Percentiles rank a stretch among this genome's conserved stretches.
These are phyloP conservation scores for Dorcus parallelipipedus DNA, from an alignment of 2,888 invertebrate genomes.

Conservation along the genomic window DNA sequence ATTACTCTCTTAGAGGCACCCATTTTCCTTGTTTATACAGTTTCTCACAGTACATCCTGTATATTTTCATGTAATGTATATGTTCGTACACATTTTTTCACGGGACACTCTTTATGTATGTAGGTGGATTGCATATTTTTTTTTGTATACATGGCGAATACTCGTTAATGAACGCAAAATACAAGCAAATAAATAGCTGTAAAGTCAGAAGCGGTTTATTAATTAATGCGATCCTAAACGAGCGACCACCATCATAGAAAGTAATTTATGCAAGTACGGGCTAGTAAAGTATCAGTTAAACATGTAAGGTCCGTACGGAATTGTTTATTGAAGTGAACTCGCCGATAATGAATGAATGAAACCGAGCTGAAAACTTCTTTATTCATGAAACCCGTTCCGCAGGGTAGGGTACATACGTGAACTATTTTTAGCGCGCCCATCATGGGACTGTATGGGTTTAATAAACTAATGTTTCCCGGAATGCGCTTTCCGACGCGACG, in stretches of 20 bases:
- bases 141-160: neutral
- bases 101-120: neutral
- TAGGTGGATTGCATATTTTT: neutral
- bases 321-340: conserved; percentile 2
- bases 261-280: conserved; percentile 12
- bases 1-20: neutral
- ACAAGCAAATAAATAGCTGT: neutral
- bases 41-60: too few relatives aligned
- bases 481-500: neutral
- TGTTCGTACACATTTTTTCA: too few relatives aligned
- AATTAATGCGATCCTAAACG: neutral
- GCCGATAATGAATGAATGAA: neutral
- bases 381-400: neutral
- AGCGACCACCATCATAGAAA: conserved; percentile 12
- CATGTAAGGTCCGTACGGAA: conserved; percentile 2
- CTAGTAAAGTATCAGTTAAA: conserved; percentile 9
- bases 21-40: too few relatives aligned
- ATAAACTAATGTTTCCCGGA: neutral
- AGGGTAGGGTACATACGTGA: too few relatives aligned
- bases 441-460: neutral
- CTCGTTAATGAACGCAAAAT: neutral
- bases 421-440: too few relatives aligned
- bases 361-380: neutral
- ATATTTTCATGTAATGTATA: too few relatives aligned
- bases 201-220: neutral